Percentiles rank a stretch among this genome's conserved stretches.
Evolutionary conservation across 1,140 invertebrate genomes (phyloP).

Genomic region (Drosophila eugracilis): DNA sequence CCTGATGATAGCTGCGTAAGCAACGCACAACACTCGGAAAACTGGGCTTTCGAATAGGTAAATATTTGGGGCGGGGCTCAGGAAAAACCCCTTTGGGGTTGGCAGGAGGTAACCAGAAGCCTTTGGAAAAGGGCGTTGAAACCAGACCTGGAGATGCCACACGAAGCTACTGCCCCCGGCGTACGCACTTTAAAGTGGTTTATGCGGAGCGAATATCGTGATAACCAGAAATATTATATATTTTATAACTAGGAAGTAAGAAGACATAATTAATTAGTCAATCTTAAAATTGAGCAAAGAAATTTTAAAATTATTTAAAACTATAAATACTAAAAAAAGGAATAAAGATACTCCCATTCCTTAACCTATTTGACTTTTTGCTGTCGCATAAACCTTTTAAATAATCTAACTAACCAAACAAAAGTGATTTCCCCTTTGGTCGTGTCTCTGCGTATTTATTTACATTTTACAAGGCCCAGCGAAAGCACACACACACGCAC

Average conservation of each 20-base stretch:
- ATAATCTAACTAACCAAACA: constrained; percentile 51
- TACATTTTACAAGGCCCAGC: constrained; percentile 75
- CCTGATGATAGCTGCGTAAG: constrained; percentile 62
- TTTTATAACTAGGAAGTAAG: no score
- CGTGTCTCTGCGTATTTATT: constrained; percentile 64
- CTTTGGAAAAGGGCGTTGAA: constrained; percentile 41
- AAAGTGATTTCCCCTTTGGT: constrained; percentile 49
- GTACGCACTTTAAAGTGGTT: constrained; percentile 38
- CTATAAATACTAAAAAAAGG: no score
- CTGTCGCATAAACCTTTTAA: constrained; percentile 54
- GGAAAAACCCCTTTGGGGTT: constrained; percentile 54
- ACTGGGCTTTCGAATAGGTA: constrained; percentile 34
- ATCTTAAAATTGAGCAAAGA: no score
- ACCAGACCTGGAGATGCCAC: constrained; percentile 18
- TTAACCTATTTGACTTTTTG: background rate
- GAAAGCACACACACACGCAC: constrained; percentile 43
- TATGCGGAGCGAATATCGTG: constrained; percentile 31
- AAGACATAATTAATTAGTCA: no score
- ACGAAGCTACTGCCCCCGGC: background rate
- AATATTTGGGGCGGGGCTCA: constrained; percentile 20
- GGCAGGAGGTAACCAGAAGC: constrained; percentile 16
- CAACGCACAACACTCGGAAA: constrained; percentile 35
- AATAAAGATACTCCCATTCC: no score
- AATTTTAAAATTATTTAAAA: no score
- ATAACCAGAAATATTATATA: background rate